Evolutionary conservation across 1,140 invertebrate species (phyloP).

Genomic region (Anadara kagoshimensis): DNA sequence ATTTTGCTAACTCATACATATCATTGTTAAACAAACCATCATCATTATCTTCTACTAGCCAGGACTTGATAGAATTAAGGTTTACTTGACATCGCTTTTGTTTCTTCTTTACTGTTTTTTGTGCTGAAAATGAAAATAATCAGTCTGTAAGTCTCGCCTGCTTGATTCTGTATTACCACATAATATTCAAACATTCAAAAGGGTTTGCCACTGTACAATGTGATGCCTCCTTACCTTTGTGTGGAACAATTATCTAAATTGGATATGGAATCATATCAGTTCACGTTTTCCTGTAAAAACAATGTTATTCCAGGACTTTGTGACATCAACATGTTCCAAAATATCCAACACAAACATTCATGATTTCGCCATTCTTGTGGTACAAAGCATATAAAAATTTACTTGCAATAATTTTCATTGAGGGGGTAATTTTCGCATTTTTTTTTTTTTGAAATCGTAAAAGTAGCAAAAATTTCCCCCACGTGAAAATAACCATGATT

Average conservation of each 20-base stretch:
- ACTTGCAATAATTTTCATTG: not conserved
- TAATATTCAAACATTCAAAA: not conserved
- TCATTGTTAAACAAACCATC: conserved; percentile 58
- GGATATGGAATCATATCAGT: no score
- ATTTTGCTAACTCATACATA: conserved; percentile 58
- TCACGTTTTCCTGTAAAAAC: no score
- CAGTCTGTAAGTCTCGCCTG: not conserved
- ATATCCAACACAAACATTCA: not conserved
- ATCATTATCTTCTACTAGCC: conserved; percentile 47
- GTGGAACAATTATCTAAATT: no score
- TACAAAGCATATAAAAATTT: not conserved
- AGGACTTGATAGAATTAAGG: conserved; percentile 50
- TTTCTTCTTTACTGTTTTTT: conserved; percentile 25
- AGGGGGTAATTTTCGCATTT: no score
- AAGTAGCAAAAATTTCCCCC: not conserved
- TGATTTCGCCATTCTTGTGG: not conserved
- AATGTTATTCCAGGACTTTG: no score
- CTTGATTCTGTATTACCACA: not conserved
- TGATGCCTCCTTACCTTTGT: not conserved
- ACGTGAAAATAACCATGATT: no score
- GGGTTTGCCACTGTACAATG: not conserved
- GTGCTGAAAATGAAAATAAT: conserved; percentile 18
- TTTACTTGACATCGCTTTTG: conserved; percentile 38
- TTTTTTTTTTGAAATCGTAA: no score
- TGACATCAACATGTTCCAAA: no score